Evolutionary conservation across 2,797 vertebrate genomes (phyloP).

Genomic region (Hydrolagus colliei): DNA sequence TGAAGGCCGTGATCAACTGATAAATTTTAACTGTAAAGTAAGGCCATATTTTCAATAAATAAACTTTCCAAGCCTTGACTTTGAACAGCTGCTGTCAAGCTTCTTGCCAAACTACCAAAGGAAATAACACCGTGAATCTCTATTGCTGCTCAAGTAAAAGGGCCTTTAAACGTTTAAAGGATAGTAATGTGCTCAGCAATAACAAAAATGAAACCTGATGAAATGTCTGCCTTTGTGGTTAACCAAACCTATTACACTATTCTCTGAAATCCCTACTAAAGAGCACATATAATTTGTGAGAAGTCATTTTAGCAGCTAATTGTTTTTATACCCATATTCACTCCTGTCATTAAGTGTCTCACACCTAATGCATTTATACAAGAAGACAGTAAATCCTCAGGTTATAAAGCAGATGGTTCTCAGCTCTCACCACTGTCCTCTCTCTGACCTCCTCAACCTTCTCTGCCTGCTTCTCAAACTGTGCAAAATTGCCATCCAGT

Average conservation of each 20-base stretch:
- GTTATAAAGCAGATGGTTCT: too few species aligned
- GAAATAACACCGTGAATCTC: background rate
- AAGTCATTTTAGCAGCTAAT: background rate
- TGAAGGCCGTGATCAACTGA: background rate
- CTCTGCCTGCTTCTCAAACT: too few species aligned
- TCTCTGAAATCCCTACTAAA: background rate
- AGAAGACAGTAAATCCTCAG: too few species aligned
- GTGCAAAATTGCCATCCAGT: too few species aligned
- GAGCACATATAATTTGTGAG: background rate
- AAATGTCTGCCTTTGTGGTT: background rate
- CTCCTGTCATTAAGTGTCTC: background rate
- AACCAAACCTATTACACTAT: background rate
- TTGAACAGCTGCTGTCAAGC: background rate
- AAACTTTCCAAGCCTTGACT: too few species aligned
- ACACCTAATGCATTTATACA: background rate
- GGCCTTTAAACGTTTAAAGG: too few species aligned
- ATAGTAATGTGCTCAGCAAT: background rate
- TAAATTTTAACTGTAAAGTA: conserved; percentile 2
- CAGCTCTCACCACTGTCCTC: too few species aligned
- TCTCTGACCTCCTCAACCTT: too few species aligned
- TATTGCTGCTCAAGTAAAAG: background rate
- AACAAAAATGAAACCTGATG: background rate
- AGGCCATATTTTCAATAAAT: background rate
- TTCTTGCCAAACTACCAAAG: background rate
- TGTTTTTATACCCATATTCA: background rate